These are phyloP conservation scores for Anguilla japonica DNA, from an alignment of 2,113 vertebrate species.

Conservation along the genomic window DNA sequence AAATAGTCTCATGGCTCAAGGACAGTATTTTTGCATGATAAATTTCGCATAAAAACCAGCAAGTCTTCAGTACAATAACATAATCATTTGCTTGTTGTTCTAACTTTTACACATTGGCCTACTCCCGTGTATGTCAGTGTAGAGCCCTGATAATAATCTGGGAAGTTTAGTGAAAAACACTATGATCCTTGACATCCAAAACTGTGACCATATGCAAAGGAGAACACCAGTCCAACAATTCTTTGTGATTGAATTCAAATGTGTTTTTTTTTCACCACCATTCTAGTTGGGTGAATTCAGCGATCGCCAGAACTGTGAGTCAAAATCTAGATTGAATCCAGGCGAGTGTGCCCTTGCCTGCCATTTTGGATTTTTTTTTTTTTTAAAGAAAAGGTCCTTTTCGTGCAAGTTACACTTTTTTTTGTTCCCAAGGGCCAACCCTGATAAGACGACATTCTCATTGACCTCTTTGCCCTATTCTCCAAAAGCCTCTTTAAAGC, in stretches of 20 bases:
- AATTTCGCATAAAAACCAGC: no score
- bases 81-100: no score
- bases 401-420: conserved; percentile 45
- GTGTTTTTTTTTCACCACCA: not conserved
- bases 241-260: not conserved
- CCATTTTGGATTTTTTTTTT: not conserved
- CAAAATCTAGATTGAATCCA: not conserved
- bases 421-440: conserved; percentile 46
- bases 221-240: not conserved
- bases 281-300: not conserved
- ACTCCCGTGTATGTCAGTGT: no score
- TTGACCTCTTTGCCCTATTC: conserved; percentile 25
- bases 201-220: not conserved
- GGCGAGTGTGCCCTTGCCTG: not conserved
- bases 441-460: conserved; percentile 49
- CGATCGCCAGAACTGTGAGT: not conserved
- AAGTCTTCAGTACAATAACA: no score
- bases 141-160: no score
- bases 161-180: not conserved
- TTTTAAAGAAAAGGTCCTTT: conserved; percentile 44
- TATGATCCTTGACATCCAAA: not conserved
- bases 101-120: no score
- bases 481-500: conserved; percentile 13
- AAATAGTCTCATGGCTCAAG: not conserved
- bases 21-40: no score